Evolutionary conservation across 2,113 vertebrate species (phyloP), one percentile per base, ranked within the genome.

Genomic region (Lepus americanus): DNA sequence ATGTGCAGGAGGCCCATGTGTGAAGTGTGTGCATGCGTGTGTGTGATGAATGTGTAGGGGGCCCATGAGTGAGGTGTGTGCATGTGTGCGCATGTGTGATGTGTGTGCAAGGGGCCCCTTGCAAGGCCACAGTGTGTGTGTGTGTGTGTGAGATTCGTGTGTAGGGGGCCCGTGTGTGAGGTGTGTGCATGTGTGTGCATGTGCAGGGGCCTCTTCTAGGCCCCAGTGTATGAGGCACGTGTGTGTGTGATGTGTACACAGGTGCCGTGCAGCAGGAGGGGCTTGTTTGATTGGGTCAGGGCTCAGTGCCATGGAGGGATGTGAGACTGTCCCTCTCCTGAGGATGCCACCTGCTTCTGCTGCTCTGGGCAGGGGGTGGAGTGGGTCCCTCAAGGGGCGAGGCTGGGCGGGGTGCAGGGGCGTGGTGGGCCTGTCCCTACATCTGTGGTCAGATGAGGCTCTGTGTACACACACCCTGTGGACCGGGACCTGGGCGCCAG

Each of bases 171-270:
- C 44, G 6, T 44, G 44, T 44, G 44, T 44, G 44, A 44, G 44
- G 66, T 12, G 11, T 19, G 31, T 14, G 6, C 3, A 9, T 0
- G 22, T 44, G 5, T 0, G 20, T 1, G 17, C 25, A 23, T 55
- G 11, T 17, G 5, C 39, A 59, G 55, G 55, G 55, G 17, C 55
- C 55, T 11, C 55, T 16, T 16, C 14, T 25, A 19, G 10, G 55
- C 8, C 3, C 55, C 55, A 59, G 55, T 59, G 55, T 59, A 17
- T 59, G 55, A 59, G 55, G 59, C 44, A 8, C 6, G 11, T 13
- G 31, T 13, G 6, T 16, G 36, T 17, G 4, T 11, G 5, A 31
- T 67, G 31, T 20, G 64, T 39, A 25, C n/a, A 1, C 5, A 22
- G 9, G 6, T 4, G 6, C 1, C 59, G 29, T 22, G 72, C 29